Base-by-base conservation (phyloP, 2,797 vertebrate genomes). In the Esox lucius region DNA sequence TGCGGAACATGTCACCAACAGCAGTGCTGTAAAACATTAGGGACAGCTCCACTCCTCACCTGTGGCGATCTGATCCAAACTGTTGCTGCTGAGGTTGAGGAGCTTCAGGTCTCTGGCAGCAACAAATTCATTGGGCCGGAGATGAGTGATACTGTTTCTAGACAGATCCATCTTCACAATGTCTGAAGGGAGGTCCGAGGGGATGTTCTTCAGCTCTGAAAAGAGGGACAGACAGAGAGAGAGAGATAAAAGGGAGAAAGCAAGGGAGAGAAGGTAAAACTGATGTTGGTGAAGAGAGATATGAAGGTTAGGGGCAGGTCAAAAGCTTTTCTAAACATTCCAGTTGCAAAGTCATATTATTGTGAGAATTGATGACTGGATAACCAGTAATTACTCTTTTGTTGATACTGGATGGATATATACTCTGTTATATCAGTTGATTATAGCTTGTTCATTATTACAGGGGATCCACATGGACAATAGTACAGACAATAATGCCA, bases 151-250 rank as follows among this genome's bases (percentile, higher is more conserved):
- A 92, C 88, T 94, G 90, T 99, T 99, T 73, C 75, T 84, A 74
- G 97, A 98, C 80, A 99, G 87, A 88, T 99, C 97, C 83, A 99
- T 94, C 91, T 95, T 97, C 79, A 96, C 92, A 61, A 96, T 94
- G 85, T 98, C 96, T 73, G 95, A 92, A 56, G 96, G 94, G 82
- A 99, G 95, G 75, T 95, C 95, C 33, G 88, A 86, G 26, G 98
- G 97, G 85, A 99, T 88, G 88, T 92, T 94, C 80, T 91, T 95
- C 92, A 99, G 84, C 80, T 94, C 97, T 99, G 91, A 70, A 84
- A 76, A 85, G 74, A 82, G 68, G 65, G 83, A 24, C 2, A 28
- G 22, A 28, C 71, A 85, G 77, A 86, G 75, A 81, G 64, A 75
- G 56, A 83, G 74, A 87, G 15, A 87, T 61, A 61, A 17, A 28